Conservation (phyloP, 2,888 invertebrate genomes). For the Lobophora halterata region DNA sequence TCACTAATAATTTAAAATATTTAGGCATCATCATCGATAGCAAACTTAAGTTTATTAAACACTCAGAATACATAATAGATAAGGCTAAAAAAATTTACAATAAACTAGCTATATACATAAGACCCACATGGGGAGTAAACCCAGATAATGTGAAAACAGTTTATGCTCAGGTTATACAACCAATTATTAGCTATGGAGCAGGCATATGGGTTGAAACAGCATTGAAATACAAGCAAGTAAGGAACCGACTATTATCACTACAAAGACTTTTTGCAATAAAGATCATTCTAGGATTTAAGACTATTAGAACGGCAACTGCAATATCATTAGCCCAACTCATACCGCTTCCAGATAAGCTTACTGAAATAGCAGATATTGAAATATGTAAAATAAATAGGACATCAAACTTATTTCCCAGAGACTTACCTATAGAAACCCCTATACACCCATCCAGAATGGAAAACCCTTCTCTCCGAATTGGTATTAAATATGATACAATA, state of each 20-base stretch:
- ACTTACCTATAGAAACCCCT: neutral
- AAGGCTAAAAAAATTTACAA: neutral
- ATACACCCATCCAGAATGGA: neutral
- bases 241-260: neutral
- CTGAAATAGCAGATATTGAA: too few species aligned
- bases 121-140: constrained; percentile 10
- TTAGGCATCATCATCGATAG: too few species aligned
- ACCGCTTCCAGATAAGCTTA: too few species aligned
- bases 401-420: neutral
- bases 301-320: too few species aligned
- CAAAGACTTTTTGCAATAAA: constrained; percentile 3
- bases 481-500: neutral
- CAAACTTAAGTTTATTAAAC: too few species aligned
- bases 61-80: neutral
- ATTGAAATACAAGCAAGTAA: neutral
- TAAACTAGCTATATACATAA: neutral
- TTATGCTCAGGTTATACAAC: constrained; percentile 1
- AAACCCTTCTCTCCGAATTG: neutral
- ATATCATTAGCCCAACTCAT: constrained; percentile 2
- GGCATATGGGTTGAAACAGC: neutral
- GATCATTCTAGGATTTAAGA: constrained; percentile 7
- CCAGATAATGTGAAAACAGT: constrained; percentile 3
- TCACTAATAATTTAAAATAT: too few species aligned
- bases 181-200: neutral
- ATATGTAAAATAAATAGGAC: too few species aligned